These are phyloP conservation scores for Enteromius paludinosus DNA, from an alignment of 2,797 vertebrate genomes.

Conservation along the genomic window DNA sequence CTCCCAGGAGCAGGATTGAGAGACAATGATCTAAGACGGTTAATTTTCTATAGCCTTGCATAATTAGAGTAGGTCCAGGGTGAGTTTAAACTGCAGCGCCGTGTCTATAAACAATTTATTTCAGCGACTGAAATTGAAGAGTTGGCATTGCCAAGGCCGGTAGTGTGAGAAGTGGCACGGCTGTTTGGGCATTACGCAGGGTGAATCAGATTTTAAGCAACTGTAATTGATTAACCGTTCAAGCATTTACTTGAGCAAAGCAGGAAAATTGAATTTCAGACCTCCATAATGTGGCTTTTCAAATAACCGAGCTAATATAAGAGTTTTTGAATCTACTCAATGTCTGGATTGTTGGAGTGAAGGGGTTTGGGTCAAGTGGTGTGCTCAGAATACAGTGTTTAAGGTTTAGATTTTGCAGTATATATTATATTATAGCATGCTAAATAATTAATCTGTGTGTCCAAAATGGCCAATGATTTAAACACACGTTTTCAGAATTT, in stretches of 20 bases:
- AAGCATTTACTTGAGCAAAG: slow-evolving; percentile 45
- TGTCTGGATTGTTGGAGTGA: slow-evolving; percentile 5
- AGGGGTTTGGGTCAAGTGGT: neutral
- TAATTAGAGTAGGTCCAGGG: slow-evolving; percentile 45
- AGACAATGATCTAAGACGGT: neutral
- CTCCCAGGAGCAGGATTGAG: neutral
- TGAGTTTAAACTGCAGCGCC: slow-evolving; percentile 1
- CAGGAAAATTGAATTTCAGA: slow-evolving; percentile 49
- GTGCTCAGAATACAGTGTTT: slow-evolving; percentile 32
- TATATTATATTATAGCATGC: neutral
- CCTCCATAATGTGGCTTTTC: slow-evolving; percentile 34
- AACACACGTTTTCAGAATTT: neutral
- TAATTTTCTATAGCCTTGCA: slow-evolving; percentile 7
- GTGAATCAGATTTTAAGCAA: slow-evolving; percentile 44
- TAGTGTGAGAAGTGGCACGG: slow-evolving; percentile 5
- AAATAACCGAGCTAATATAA: slow-evolving; percentile 42
- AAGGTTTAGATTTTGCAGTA: slow-evolving; percentile 4
- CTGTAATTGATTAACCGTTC: slow-evolving; percentile 59
- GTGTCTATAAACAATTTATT: slow-evolving; percentile 30
- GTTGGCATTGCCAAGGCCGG: slow-evolving; percentile 16
- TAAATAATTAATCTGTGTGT: neutral
- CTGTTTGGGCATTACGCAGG: slow-evolving; percentile 38
- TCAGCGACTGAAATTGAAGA: slow-evolving; percentile 28
- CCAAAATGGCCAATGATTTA: neutral
- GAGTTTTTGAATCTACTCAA: slow-evolving; percentile 34